Conservation (phyloP, 2,797 vertebrate species). For the Leptoclinus maculatus region DNA sequence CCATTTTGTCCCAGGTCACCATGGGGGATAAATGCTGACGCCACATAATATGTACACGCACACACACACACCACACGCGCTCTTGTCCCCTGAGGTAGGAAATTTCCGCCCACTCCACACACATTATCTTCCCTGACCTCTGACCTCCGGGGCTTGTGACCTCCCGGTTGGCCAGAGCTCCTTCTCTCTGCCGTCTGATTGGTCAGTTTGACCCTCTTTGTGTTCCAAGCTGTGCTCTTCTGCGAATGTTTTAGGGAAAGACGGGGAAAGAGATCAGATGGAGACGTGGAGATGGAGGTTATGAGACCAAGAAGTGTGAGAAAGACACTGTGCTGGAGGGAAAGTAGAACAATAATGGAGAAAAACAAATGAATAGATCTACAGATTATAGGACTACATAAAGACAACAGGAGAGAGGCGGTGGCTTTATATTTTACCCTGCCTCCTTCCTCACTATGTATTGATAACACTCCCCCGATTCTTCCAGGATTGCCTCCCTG, state of each 20-base stretch:
- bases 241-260: constrained; percentile 50
- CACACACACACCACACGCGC: constrained; percentile 40
- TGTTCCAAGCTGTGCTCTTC: constrained; percentile 63
- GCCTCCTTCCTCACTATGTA: constrained; percentile 5
- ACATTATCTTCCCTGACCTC: constrained; percentile 79
- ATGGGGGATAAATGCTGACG: constrained; percentile 74
- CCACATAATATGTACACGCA: constrained; percentile 76
- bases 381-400: not conserved
- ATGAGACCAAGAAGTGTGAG: not conserved
- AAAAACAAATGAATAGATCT: not conserved
- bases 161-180: constrained; percentile 67
- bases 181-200: constrained; percentile 62
- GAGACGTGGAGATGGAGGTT: constrained; percentile 1
- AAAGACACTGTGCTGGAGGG: not conserved
- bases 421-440: not conserved
- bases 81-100: constrained; percentile 74
- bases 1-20: constrained; percentile 65
- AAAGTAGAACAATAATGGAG: not conserved
- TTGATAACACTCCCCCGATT: constrained; percentile 27
- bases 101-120: constrained; percentile 78
- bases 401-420: not conserved
- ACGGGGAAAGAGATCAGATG: constrained; percentile 21
- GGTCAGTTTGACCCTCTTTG: constrained; percentile 70
- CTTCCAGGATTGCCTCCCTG: constrained; percentile 26
- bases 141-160: constrained; percentile 75